Conservation (phyloP, 2,888 invertebrate species). For the Phengaris arion region DNA sequence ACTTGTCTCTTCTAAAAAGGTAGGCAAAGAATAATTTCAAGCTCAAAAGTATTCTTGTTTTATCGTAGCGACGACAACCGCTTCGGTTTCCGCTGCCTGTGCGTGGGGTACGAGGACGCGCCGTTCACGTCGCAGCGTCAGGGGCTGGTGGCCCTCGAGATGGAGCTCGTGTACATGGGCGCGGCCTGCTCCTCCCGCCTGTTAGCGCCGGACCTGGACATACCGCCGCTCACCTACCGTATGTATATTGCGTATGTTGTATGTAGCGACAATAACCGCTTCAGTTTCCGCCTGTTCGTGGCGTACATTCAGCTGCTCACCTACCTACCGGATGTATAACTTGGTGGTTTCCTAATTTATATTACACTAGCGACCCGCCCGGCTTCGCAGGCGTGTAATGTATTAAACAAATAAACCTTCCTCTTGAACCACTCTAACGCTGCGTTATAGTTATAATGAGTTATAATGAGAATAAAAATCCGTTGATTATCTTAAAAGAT, state of each 20-base stretch:
- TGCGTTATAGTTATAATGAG: too few species aligned
- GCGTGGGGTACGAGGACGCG: conserved; percentile 90
- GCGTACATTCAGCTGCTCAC: too few species aligned
- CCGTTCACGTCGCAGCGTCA: conserved; percentile 54
- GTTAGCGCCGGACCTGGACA: conserved; percentile 80
- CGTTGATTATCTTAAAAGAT: too few species aligned
- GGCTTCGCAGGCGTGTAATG: too few species aligned
- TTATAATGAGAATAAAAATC: too few species aligned
- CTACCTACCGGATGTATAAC: too few species aligned
- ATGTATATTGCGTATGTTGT: background rate
- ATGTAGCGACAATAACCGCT: conserved; percentile 60
- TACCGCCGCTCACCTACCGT: conserved; percentile 58
- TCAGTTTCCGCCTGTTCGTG: conserved; percentile 80
- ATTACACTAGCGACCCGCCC: too few species aligned
- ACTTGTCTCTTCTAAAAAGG: too few species aligned
- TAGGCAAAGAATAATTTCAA: too few species aligned
- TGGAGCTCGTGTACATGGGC: conserved; percentile 93
- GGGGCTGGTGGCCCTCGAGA: conserved; percentile 88
- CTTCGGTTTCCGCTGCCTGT: conserved; percentile 87
- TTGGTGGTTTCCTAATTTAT: too few species aligned
- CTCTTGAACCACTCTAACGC: too few species aligned
- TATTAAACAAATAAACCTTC: too few species aligned
- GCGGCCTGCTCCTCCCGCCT: conserved; percentile 95
- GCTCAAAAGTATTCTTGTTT: background rate
- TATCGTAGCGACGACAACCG: conserved; percentile 59